Conservation (phyloP, 2,888 invertebrate genomes). For the Harpalus rufipes region DNA sequence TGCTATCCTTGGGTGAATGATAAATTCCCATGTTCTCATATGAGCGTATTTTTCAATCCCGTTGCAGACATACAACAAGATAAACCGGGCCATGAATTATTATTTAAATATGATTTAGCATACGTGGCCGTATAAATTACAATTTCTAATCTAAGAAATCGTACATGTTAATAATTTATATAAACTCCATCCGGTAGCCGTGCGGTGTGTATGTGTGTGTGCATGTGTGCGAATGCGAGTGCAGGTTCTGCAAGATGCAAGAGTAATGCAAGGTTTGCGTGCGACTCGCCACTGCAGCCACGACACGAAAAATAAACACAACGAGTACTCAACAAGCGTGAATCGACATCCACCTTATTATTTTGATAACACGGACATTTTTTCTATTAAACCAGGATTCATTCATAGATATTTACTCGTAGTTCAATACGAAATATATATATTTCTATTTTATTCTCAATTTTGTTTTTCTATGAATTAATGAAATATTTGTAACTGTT, state of each 20-base stretch:
- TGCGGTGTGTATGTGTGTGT: slow-evolving; percentile 8
- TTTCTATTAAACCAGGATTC: too few relatives aligned
- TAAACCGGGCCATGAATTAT: slow-evolving; percentile 63
- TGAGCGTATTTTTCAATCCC: slow-evolving; percentile 42
- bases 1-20: slow-evolving; percentile 20
- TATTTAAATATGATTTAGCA: slow-evolving; percentile 65
- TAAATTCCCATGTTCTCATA: slow-evolving; percentile 54
- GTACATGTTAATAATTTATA: slow-evolving; percentile 65
- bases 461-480: too few relatives aligned
- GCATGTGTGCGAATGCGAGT: background rate
- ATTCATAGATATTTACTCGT: too few relatives aligned
- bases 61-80: slow-evolving; percentile 55
- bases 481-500: too few relatives aligned
- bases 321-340: slow-evolving; percentile 18
- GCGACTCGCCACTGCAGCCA: slow-evolving; percentile 28
- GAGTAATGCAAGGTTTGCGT: slow-evolving; percentile 50
- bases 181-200: slow-evolving; percentile 63
- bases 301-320: slow-evolving; percentile 41
- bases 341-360: slow-evolving; percentile 27
- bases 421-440: too few relatives aligned
- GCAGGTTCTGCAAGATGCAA: slow-evolving; percentile 23
- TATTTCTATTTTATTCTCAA: too few relatives aligned
- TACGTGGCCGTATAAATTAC: slow-evolving; percentile 62
- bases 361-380: slow-evolving; percentile 17
- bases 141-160: slow-evolving; percentile 65